These are phyloP conservation scores for Sebastiscus tertius DNA, from an alignment of 2,797 vertebrate species.

Conservation along the genomic window DNA sequence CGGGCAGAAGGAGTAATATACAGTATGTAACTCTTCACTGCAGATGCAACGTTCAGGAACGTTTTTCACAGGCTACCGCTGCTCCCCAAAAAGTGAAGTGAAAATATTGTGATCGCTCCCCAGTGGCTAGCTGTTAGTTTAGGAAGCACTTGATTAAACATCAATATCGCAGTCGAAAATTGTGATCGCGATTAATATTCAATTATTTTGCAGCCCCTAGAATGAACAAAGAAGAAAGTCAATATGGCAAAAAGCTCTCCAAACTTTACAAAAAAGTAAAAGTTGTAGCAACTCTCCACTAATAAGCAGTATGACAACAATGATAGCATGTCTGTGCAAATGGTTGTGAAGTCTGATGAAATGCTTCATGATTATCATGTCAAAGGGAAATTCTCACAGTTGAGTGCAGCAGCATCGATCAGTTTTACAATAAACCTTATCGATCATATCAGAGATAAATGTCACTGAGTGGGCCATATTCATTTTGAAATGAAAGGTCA, in stretches of 20 bases:
- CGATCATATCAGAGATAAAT: slow-evolving; percentile 12
- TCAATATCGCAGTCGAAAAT: no score
- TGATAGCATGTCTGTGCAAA: background rate
- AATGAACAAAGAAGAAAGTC: background rate
- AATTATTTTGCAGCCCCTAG: no score
- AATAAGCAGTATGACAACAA: background rate
- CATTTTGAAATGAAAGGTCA: slow-evolving; percentile 34
- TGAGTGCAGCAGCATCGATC: background rate
- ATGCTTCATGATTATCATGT: background rate
- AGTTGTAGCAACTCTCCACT: background rate
- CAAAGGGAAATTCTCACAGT: background rate
- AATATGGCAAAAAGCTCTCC: no score
- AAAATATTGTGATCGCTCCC: no score
- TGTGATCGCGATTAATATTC: no score
- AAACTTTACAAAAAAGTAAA: background rate
- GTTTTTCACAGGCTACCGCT: no score
- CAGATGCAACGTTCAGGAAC: no score
- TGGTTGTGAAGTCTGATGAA: background rate
- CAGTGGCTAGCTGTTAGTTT: no score
- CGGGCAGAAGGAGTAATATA: no score
- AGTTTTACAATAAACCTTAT: background rate
- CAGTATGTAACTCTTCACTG: no score
- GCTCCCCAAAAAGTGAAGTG: no score
- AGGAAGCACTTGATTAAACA: no score
- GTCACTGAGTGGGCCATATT: background rate